Base-by-base conservation (phyloP, 2,888 invertebrate species). In the Capitulum mitella region DNA sequence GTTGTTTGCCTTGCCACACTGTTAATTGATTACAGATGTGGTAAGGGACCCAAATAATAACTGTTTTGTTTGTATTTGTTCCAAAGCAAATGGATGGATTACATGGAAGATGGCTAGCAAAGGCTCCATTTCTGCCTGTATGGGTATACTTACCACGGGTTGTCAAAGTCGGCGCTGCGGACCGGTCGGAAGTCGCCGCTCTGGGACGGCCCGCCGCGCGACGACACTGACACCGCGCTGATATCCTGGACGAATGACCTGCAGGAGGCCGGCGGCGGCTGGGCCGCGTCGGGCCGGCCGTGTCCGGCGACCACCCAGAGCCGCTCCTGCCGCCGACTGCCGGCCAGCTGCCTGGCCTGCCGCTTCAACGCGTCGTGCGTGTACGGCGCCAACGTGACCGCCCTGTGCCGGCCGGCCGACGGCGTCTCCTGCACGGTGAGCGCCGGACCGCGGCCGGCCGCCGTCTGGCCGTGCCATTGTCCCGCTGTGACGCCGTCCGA, bases 271-370 rank as follows among this genome's bases (percentile, higher is more conserved):
- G 61, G 2, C 10, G 61, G 1, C 5, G 12, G 32, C n/a, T 61
- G 61, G n/a, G 8, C 32, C 32, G 61, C 61, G 61, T 5, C 61
- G n/a, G 32, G 32, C 61, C 32, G 12, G 10, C 61, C 2, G 61
- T 10, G n/a, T 12, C 79, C 79, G n/a, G n/a, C n/a, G n/a, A n/a
- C n/a, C n/a, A n/a, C n/a, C n/a, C n/a, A n/a, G n/a, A n/a, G n/a
- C 43, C 79, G 82, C 14, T 79, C 80, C 26, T 87, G 87, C 82
- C 48, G 80, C 37, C 81, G 84, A 19, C 82, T 87, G 32, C 83
- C 84, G 46, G 85, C 83, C 29, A 84, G 84, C 58, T 88, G 87
- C 80, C 83, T 88, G 26, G 81, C 83, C 32, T 88, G 88, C 83
- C 82, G 83, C 12, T 86, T 86, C 79, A 86, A 85, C 83, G 79